Conservation (phyloP, 2,888 invertebrate genomes). For the Rapana venosa region DNA sequence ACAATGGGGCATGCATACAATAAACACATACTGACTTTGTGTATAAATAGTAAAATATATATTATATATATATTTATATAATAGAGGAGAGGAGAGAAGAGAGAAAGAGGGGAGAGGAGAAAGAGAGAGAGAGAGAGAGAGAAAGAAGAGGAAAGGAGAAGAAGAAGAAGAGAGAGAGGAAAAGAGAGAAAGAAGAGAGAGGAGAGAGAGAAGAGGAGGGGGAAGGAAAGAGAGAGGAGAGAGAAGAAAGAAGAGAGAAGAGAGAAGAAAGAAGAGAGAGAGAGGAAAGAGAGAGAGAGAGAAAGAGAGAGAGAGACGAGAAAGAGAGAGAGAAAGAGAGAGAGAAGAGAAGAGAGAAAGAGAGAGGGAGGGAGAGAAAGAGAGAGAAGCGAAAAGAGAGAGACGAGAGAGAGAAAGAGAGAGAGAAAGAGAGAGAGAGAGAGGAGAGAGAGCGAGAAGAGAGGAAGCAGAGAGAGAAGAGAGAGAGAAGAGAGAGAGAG, state of each 20-base stretch:
- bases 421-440: neutral
- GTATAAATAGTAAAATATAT: too few relatives aligned
- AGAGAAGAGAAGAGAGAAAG: neutral
- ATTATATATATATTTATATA: too few relatives aligned
- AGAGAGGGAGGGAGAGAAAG: neutral
- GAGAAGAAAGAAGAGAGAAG: neutral
- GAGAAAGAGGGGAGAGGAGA: neutral
- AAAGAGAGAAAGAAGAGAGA: neutral
- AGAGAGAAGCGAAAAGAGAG: neutral
- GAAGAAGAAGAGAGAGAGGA: neutral
- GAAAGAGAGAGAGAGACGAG: neutral
- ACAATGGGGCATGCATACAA: too few relatives aligned
- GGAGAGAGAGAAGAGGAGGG: neutral
- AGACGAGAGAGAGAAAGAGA: neutral
- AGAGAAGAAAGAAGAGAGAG: neutral
- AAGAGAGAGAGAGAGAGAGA: neutral
- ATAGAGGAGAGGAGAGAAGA: neutral
- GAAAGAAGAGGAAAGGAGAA: neutral
- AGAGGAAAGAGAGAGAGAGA: neutral
- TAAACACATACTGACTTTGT: too few relatives aligned
- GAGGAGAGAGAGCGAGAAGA: neutral
- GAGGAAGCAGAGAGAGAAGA: neutral
- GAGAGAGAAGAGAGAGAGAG: neutral
- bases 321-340: neutral
- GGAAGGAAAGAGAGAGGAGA: neutral